phyloP scores from a whole-genome alignment of 2,888 invertebrate genomes.

The Phasia obesa region DNA sequence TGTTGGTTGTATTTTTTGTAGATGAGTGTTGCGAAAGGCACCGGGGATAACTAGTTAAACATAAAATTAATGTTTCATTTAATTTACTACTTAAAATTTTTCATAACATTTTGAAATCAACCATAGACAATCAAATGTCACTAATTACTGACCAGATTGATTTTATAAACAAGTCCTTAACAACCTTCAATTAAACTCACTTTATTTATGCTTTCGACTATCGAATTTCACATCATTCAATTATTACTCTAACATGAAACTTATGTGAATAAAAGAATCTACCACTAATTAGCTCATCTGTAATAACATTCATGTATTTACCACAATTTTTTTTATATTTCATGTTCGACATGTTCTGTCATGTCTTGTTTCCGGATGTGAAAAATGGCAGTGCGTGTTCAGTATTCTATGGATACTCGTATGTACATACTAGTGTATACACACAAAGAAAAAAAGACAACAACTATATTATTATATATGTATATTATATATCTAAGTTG shows the following conservation, averaged over 20 bases:
- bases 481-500: too few species aligned
- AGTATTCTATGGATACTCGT: not conserved
- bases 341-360: conserved; percentile 41
- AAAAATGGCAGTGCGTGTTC: conserved; percentile 14
- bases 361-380: conserved; percentile 22
- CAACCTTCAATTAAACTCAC: not conserved
- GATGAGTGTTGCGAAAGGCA: too few species aligned
- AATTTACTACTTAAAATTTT: too few species aligned
- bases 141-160: too few species aligned
- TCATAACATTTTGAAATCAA: too few species aligned
- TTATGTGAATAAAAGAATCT: not conserved
- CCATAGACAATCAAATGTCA: too few species aligned
- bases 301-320: conserved; percentile 49
- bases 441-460: too few species aligned
- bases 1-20: too few species aligned
- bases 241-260: not conserved
- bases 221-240: conserved; percentile 8
- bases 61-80: too few species aligned
- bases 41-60: too few species aligned
- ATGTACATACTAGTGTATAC: not conserved
- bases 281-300: conserved; percentile 63
- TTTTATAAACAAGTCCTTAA: too few species aligned
- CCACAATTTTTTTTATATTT: not conserved
- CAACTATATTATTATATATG: too few species aligned
- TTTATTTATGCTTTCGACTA: not conserved